These are phyloP conservation scores for Aporrectodea caliginosa DNA, from an alignment of 1,140 invertebrate species.

Conservation along the genomic window DNA sequence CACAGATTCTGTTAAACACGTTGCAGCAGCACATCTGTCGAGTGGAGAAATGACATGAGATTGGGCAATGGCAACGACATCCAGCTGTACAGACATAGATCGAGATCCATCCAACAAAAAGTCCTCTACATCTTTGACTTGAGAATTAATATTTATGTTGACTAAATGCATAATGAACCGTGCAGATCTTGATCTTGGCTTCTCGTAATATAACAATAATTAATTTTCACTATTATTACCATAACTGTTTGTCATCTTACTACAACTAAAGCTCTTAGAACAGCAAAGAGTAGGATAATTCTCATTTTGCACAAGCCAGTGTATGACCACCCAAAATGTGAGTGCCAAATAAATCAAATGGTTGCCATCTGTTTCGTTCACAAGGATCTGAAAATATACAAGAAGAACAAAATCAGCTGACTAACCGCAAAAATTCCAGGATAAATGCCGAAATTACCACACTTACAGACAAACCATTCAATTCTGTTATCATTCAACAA, in stretches of 20 bases:
- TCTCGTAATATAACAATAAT: neutral
- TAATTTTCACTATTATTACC: neutral
- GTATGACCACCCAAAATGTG: too few species aligned
- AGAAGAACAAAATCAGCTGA: neutral
- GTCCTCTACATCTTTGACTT: slow-evolving; percentile 3
- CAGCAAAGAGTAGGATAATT: neutral
- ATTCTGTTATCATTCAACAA: neutral
- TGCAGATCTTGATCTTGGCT: neutral
- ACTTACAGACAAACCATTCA: neutral
- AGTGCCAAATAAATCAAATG: too few species aligned
- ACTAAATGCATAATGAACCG: neutral
- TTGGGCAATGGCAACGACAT: too few species aligned
- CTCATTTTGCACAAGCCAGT: neutral
- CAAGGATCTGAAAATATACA: neutral
- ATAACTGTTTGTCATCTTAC: neutral
- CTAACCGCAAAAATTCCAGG: neutral
- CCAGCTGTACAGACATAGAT: too few species aligned
- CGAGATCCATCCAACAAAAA: too few species aligned
- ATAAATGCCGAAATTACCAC: neutral
- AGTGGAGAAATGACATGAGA: too few species aligned
- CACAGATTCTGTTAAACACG: too few species aligned
- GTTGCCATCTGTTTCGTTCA: neutral
- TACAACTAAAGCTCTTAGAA: neutral
- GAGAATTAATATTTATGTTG: neutral
- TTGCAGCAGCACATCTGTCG: too few species aligned